These are phyloP conservation scores for Camponotus pennsylvanicus DNA, from an alignment of 1,140 invertebrate genomes.

Conservation along the genomic window DNA sequence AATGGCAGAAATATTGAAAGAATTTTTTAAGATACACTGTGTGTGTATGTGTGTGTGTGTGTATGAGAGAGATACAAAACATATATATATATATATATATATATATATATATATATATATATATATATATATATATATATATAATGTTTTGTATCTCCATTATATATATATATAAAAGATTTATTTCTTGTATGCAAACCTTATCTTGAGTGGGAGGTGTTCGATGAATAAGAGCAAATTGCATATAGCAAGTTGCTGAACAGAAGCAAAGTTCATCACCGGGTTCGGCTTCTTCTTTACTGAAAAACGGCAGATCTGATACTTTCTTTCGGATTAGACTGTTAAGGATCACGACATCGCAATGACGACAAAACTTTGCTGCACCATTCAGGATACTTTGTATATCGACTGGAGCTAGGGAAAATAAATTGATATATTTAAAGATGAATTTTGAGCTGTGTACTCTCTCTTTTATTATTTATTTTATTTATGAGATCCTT, in stretches of 20 bases:
- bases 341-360: slow-evolving; percentile 95
- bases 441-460: slow-evolving; percentile 10
- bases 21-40: background rate
- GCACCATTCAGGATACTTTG: slow-evolving; percentile 95
- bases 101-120: background rate
- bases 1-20: background rate
- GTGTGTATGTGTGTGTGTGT: too few relatives aligned
- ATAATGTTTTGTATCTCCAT: too few relatives aligned
- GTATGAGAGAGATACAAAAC: too few relatives aligned
- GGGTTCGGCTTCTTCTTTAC: slow-evolving; percentile 89
- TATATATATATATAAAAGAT: background rate
- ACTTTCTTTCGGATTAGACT: slow-evolving; percentile 93
- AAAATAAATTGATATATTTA: slow-evolving; percentile 70
- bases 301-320: slow-evolving; percentile 92
- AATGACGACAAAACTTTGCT: slow-evolving; percentile 96
- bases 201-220: slow-evolving; percentile 87
- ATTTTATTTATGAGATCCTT: slow-evolving; percentile 17
- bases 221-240: slow-evolving; percentile 91
- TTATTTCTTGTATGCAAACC: slow-evolving; percentile 72
- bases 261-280: slow-evolving; percentile 94
- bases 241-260: slow-evolving; percentile 94
- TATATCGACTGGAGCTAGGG: slow-evolving; percentile 92
- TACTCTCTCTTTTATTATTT: background rate
- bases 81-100: too few relatives aligned
- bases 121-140: background rate